These are phyloP conservation scores for Drosophila nebulosa DNA, from an alignment of 1,140 invertebrate genomes.

Conservation along the genomic window DNA sequence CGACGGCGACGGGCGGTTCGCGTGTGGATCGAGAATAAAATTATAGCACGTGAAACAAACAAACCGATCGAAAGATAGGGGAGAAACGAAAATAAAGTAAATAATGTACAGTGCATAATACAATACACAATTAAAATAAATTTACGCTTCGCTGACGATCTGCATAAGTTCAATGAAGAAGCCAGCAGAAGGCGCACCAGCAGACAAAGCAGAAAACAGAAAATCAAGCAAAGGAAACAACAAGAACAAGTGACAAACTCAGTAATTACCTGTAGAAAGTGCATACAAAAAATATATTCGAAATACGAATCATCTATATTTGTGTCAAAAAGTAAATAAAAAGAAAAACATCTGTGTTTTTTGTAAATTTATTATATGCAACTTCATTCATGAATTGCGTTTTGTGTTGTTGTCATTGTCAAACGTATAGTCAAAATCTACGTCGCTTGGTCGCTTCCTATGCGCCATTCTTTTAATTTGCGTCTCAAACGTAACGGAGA, in stretches of 20 bases:
- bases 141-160: conserved; percentile 62
- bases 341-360: not conserved
- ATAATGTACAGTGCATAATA: conserved; percentile 57
- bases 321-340: not conserved
- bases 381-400: conserved; percentile 53
- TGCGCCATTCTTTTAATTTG: conserved; percentile 14
- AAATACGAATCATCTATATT: not conserved
- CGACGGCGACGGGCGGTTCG: conserved; percentile 46
- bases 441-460: conserved; percentile 6
- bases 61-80: conserved; percentile 1
- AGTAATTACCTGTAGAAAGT: not conserved
- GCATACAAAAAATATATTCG: not conserved
- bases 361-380: conserved; percentile 12
- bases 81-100: conserved; percentile 41
- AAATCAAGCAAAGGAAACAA: not conserved
- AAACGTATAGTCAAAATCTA: no score
- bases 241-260: not conserved
- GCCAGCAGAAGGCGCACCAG: conserved; percentile 9
- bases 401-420: no score
- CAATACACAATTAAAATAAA: conserved; percentile 64
- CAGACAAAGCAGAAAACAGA: conserved; percentile 20
- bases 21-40: conserved; percentile 27
- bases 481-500: conserved; percentile 2
- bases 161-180: conserved; percentile 73
- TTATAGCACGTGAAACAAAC: conserved; percentile 1